Conservation (phyloP, 2,797 vertebrate genomes). For the Eremophila alpestris region DNA sequence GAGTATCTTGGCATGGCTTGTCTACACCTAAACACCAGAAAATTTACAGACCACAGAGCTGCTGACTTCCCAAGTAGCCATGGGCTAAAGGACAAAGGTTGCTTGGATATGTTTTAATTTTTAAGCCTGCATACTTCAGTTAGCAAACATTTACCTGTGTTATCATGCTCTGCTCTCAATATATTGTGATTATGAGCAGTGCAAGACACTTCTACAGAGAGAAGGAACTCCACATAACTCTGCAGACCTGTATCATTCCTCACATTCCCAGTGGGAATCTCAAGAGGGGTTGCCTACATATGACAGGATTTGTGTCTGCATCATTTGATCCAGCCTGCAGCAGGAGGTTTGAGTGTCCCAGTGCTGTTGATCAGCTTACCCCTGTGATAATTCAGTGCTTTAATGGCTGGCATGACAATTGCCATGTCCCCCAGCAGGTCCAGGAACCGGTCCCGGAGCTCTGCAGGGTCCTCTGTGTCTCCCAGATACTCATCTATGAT, state of each 20-base stretch:
- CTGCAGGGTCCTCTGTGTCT: slow-evolving; percentile 66
- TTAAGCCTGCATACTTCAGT: neutral
- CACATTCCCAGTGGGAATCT: neutral
- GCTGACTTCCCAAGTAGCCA: neutral
- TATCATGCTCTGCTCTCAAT: neutral
- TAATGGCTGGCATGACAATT: slow-evolving; percentile 77
- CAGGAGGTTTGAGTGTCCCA: neutral
- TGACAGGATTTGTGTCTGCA: neutral
- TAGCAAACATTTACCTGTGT: neutral
- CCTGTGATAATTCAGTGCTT: slow-evolving; percentile 75
- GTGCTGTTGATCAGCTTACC: slow-evolving; percentile 69
- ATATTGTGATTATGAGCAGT: neutral
- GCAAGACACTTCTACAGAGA: neutral
- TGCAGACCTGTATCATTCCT: neutral
- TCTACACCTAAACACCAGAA: neutral
- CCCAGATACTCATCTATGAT: slow-evolving; percentile 78
- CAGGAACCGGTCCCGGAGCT: slow-evolving; percentile 72
- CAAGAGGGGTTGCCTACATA: neutral
- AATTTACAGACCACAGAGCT: neutral
- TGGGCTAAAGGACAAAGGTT: neutral
- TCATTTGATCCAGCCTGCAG: neutral
- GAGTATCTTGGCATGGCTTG: neutral
- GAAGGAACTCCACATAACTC: neutral
- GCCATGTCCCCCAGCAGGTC: slow-evolving; percentile 75
- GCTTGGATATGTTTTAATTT: neutral